These are phyloP conservation scores for Siniperca scherzeri DNA, from an alignment of 2,797 vertebrate genomes.

Conservation along the genomic window DNA sequence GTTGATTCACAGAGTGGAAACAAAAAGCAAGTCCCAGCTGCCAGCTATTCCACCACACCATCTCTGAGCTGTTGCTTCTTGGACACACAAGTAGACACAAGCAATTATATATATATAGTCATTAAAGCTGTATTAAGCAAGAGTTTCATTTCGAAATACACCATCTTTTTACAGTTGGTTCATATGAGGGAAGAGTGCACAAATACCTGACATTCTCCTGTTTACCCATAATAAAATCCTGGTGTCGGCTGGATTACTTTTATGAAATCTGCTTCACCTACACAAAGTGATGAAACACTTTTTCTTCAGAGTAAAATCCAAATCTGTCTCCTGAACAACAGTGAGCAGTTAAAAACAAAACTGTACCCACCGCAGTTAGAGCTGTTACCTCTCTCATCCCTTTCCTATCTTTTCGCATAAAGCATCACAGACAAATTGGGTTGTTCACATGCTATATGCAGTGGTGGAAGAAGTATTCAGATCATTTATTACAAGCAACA, in stretches of 20 bases:
- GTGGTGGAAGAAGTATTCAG: not conserved
- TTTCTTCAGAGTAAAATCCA: conserved; percentile 21
- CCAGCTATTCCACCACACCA: conserved; percentile 15
- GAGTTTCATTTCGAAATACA: not conserved
- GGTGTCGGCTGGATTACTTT: not conserved
- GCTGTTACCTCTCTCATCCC: not conserved
- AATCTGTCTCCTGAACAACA: conserved; percentile 9
- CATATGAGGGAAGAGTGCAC: not conserved
- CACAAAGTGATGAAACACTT: conserved; percentile 36
- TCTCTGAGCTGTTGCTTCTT: conserved; percentile 26
- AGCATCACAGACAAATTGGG: not conserved
- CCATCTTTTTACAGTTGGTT: not conserved
- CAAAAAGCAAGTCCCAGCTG: conserved; percentile 56
- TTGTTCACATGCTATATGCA: not conserved
- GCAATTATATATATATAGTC: not conserved
- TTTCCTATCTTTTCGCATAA: not conserved
- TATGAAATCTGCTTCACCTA: conserved; percentile 29
- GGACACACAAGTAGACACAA: not conserved
- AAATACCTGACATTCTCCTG: conserved; percentile 29
- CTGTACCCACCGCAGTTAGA: not conserved
- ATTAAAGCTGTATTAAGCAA: conserved; percentile 5
- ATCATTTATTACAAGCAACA: not conserved
- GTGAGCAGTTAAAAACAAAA: conserved; percentile 4
- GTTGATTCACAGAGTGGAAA: conserved; percentile 67
- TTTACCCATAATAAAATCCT: conserved; percentile 34